phyloP scores from a whole-genome alignment of 2,113 vertebrate species.

The Phylloscopus trochilus region DNA sequence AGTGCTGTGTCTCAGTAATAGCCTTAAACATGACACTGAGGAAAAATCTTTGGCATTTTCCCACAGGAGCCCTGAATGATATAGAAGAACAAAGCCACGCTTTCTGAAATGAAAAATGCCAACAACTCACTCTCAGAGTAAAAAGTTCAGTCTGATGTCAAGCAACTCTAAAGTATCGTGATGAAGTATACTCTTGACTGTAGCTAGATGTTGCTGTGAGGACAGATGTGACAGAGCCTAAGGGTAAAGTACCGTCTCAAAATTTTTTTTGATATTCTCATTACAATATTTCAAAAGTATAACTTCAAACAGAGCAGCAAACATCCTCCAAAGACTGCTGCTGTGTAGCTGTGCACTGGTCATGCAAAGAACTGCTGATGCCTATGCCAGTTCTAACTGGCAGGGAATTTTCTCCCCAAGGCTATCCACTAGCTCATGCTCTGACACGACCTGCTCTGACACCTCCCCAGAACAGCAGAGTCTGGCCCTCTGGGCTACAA shows the following conservation, averaged over 20 bases:
- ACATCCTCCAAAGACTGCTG: neutral
- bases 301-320: neutral
- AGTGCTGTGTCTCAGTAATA: neutral
- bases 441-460: neutral
- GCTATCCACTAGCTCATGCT: rapidly evolving
- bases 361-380: neutral
- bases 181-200: neutral
- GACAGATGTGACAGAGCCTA: neutral
- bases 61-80: neutral
- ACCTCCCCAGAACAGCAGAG: neutral
- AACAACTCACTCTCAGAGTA: neutral
- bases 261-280: neutral
- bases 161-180: neutral
- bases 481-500: neutral
- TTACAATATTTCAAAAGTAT: neutral
- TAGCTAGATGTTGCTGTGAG: neutral
- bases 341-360: rapidly evolving
- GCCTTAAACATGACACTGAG: neutral
- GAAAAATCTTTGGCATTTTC: neutral
- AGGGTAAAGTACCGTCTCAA: neutral
- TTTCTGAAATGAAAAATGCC: neutral
- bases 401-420: neutral
- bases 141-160: neutral
- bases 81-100: neutral
- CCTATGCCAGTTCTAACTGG: neutral